Evolutionary conservation across 2,113 vertebrate species (phyloP).

Genomic region (Gopherus flavomarginatus): DNA sequence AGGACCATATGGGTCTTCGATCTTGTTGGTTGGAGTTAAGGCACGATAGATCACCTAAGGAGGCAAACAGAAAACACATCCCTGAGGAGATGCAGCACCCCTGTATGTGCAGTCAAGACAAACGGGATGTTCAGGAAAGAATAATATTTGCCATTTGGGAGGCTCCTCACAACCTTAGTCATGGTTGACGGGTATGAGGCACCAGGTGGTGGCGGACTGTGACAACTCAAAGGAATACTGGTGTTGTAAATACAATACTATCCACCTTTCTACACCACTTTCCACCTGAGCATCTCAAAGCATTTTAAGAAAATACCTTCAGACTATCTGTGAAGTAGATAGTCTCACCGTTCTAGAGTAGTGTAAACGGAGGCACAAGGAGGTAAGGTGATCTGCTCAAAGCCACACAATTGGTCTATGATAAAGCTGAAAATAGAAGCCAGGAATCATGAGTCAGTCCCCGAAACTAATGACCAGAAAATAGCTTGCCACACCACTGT

Average conservation of each 20-base stretch:
- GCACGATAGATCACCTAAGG: constrained; percentile 88
- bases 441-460: not conserved
- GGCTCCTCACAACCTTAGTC: not conserved
- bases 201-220: not conserved
- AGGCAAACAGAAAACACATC: not conserved
- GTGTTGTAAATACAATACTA: not conserved
- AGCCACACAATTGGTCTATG: not conserved
- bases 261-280: not conserved
- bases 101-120: not conserved
- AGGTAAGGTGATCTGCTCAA: not conserved
- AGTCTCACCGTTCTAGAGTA: not conserved
- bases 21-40: constrained; percentile 77
- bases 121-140: not conserved
- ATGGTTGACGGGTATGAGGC: not conserved
- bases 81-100: accelerated
- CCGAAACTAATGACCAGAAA: not conserved
- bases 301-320: not conserved
- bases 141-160: not conserved
- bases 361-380: not conserved
- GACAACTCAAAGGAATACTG: not conserved
- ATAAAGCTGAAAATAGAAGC: not conserved
- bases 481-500: not conserved
- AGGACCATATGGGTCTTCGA: constrained; percentile 85
- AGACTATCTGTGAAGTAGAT: not conserved
- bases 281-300: not conserved